Evolutionary conservation across 2,113 vertebrate species (phyloP).

Genomic region (Tychaedon coryphoeus): DNA sequence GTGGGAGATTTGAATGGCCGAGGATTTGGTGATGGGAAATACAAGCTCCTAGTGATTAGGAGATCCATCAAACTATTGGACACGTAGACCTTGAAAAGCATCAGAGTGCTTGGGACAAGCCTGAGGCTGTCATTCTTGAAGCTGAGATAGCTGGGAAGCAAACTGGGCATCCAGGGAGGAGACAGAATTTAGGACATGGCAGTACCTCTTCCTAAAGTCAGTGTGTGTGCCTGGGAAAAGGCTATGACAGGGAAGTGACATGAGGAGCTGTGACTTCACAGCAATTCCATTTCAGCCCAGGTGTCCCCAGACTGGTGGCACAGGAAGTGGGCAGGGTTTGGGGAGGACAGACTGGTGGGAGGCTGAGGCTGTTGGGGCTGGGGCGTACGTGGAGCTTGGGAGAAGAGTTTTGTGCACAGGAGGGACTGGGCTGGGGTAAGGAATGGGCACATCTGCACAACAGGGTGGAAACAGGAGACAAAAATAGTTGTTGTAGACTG

Average conservation of each 20-base stretch:
- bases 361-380: neutral
- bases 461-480: neutral
- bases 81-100: neutral
- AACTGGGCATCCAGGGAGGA: neutral
- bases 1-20: neutral
- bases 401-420: accelerated
- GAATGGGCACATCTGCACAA: neutral
- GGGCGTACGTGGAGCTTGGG: accelerated
- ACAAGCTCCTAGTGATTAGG: neutral
- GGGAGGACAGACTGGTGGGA: neutral
- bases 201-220: neutral
- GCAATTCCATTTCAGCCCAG: neutral
- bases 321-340: neutral
- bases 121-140: neutral
- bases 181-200: neutral
- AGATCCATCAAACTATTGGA: neutral
- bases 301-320: neutral
- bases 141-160: neutral
- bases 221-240: neutral
- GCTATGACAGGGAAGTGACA: neutral
- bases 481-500: neutral
- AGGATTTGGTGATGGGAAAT: neutral
- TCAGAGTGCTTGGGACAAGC: neutral
- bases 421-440: neutral
- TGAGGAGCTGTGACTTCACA: neutral